These are phyloP conservation scores for Turdus rufiventris DNA, from an alignment of 2,113 vertebrate genomes.

Conservation along the genomic window DNA sequence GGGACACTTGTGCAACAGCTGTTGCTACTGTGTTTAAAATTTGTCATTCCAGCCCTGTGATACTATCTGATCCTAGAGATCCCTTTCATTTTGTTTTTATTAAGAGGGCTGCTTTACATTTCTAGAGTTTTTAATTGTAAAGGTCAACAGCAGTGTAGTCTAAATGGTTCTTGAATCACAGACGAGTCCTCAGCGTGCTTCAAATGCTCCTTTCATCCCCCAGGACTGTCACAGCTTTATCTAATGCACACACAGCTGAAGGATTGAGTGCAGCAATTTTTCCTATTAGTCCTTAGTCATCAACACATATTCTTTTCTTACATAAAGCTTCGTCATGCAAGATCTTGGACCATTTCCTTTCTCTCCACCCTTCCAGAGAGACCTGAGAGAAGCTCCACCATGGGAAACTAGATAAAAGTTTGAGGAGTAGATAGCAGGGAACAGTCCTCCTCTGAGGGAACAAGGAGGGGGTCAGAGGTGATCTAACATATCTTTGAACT, in stretches of 20 bases:
- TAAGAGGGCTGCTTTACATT: not conserved
- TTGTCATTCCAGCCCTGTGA: not conserved
- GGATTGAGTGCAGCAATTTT: not conserved
- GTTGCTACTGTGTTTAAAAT: conserved; percentile 7
- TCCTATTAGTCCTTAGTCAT: not conserved
- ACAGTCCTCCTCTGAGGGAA: not conserved
- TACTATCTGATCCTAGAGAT: conserved; percentile 17
- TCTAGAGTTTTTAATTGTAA: conserved; percentile 23
- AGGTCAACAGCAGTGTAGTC: not conserved
- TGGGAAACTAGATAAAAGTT: conserved; percentile 27
- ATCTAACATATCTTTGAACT: conserved; percentile 44
- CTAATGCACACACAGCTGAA: not conserved
- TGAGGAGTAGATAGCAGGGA: conserved; percentile 7
- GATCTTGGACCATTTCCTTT: conserved; percentile 2
- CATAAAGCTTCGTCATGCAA: not conserved
- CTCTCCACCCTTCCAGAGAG: conserved; percentile 5
- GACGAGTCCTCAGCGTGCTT: not conserved
- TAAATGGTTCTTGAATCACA: not conserved
- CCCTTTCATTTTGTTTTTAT: conserved; percentile 22
- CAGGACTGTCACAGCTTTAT: not conserved
- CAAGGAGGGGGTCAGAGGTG: conserved; percentile 7
- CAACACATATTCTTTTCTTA: not conserved
- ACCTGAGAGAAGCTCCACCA: not conserved
- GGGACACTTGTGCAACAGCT: not conserved
- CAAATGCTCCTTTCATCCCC: not conserved